These are phyloP conservation scores for Phymastichus coffea DNA, from an alignment of 1,140 invertebrate genomes.

Conservation along the genomic window DNA sequence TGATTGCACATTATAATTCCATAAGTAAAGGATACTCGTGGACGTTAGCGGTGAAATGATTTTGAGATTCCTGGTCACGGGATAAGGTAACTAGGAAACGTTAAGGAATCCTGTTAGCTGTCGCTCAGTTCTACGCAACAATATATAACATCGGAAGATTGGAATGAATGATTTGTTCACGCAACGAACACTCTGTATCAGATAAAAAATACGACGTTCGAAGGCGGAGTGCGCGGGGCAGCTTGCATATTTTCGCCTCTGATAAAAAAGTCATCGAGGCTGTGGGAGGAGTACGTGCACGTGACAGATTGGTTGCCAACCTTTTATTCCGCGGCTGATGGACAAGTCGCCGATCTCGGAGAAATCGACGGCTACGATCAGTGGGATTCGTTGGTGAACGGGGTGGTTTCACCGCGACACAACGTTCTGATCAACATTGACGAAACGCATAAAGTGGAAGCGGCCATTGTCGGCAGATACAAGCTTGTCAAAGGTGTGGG, in stretches of 20 bases:
- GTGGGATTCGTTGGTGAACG: slow-evolving; percentile 48
- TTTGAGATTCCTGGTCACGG: too few species aligned
- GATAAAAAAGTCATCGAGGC: slow-evolving; percentile 51
- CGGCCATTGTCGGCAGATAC: slow-evolving; percentile 36
- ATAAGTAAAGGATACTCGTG: too few species aligned
- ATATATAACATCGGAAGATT: slow-evolving; percentile 11
- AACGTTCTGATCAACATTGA: slow-evolving; percentile 45
- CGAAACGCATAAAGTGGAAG: slow-evolving; percentile 30
- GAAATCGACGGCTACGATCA: slow-evolving; percentile 56
- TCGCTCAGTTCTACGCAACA: background rate
- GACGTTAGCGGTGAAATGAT: too few species aligned
- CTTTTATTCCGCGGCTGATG: slow-evolving; percentile 58
- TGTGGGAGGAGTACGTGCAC: slow-evolving; percentile 65
- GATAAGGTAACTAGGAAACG: background rate
- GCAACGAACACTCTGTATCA: too few species aligned
- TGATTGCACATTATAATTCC: too few species aligned
- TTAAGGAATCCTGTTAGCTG: too few species aligned
- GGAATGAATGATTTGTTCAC: too few species aligned
- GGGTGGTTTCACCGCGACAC: background rate
- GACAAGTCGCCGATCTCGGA: slow-evolving; percentile 43
- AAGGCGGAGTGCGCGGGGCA: slow-evolving; percentile 67
- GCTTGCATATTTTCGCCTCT: slow-evolving; percentile 62
- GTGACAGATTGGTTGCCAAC: slow-evolving; percentile 77
- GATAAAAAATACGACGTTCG: slow-evolving; percentile 57
- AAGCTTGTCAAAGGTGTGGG: slow-evolving; percentile 42